Conservation (phyloP, 2,113 vertebrate genomes). For the Bucco capensis region DNA sequence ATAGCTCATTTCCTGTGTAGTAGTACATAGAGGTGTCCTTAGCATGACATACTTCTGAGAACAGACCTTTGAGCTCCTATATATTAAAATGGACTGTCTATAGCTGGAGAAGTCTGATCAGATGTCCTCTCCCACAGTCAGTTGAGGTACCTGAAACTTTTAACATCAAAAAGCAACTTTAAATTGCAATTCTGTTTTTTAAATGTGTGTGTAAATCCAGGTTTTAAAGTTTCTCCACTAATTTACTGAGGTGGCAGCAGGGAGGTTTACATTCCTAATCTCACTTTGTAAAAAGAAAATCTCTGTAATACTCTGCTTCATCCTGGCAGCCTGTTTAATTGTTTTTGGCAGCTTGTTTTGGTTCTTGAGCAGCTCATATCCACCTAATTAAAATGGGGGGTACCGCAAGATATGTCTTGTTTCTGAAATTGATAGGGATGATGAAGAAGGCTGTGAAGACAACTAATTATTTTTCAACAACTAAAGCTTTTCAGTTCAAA, state of each 20-base stretch:
- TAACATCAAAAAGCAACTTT: not conserved
- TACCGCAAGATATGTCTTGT: not conserved
- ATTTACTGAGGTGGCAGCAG: not conserved
- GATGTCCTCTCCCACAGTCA: not conserved
- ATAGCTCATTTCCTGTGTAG: not conserved
- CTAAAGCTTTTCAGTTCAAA: constrained; percentile 16
- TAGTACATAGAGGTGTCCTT: not conserved
- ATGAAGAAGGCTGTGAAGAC: not conserved
- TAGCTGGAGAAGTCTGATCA: not conserved
- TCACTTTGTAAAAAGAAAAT: not conserved
- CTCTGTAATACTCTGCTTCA: not conserved
- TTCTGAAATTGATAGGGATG: constrained; percentile 11
- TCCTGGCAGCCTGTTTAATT: constrained; percentile 50
- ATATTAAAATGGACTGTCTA: accelerated
- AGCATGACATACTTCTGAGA: not conserved
- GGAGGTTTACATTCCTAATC: not conserved
- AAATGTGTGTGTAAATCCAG: not conserved
- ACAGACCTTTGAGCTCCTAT: not conserved
- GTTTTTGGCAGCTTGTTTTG: constrained; percentile 45
- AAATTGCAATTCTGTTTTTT: not conserved
- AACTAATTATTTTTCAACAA: constrained; percentile 51
- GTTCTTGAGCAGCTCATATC: constrained; percentile 29
- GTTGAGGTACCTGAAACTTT: not conserved
- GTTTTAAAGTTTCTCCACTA: not conserved
- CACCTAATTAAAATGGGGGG: constrained; percentile 53